Base-by-base conservation (phyloP, 2,888 invertebrate species). In the Hemaris fuciformis region DNA sequence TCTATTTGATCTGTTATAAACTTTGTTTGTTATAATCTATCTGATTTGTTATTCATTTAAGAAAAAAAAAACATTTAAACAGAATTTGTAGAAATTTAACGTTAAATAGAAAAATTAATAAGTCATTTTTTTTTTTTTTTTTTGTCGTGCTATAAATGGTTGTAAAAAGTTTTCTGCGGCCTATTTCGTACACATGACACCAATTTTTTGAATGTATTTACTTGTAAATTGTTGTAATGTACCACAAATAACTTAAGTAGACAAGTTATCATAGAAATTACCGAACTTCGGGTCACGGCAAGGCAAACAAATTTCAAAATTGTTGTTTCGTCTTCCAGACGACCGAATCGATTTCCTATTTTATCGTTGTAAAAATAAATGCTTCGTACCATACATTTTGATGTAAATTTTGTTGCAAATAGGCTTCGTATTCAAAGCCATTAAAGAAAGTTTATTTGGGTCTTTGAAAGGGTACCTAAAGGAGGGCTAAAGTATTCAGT, bases 301-400 rank as follows among this genome's bases (percentile, higher is more conserved):
- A 8, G 8, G 18, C 27, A 53, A 31, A 53, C 53, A 53, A 38
- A 38, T 38, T 38, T 5, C 38, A 38, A 48, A 53, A 53, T 53
- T 53, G 53, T 53, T 53, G 53, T 53, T 53, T 53, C 10, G 53
- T 27, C 53, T 53, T 53, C 53, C 53, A 53, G 53, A 53, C 53
- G 53, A 53, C 53, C 53, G 8, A 8, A 53, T 53, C 48, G 48
- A 27, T 53, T 27, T n/a, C 27, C 27, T 53, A 53, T 53, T 27
- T 53, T 27, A 2, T 18, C 18, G 10, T 18, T 31, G 53, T 53
- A 31, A 27, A 18, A 31, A 53, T 53, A 53, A 53, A 53, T 53
- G 27, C 18, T 22, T 45, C 10, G 23, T 5, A n/a, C n/a, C 13
- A 27, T 53, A 31, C 48, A 45, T 48, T 27, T 53, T 18, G 27